A percentile compares a stretch with the other conserved stretches of the same genome.
Conservation (phyloP, 2,797 vertebrate genomes). For the Propithecus deckenii region DNA sequence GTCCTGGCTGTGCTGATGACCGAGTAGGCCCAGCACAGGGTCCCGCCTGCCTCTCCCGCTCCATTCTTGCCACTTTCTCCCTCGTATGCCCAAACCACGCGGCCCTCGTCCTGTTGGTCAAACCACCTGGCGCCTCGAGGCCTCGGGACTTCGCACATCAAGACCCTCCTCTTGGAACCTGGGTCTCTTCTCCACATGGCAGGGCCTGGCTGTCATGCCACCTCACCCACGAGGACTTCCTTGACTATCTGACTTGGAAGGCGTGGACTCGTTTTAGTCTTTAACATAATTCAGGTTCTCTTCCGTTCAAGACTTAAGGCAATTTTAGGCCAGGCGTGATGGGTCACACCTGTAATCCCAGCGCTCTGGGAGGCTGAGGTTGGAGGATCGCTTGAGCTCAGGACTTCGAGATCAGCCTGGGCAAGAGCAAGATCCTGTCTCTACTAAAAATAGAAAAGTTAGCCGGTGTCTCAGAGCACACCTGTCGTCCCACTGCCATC, state of each 20-base stretch:
- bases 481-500: no score
- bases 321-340: no score
- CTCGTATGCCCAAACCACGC: accelerated
- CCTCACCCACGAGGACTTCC: background rate
- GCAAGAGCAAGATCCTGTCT: no score
- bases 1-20: no score
- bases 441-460: no score
- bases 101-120: background rate
- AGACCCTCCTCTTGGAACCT: background rate
- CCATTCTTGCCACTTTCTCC: background rate
- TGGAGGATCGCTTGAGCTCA: no score
- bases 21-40: accelerated
- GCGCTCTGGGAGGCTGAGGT: no score
- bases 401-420: no score
- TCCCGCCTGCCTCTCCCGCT: background rate
- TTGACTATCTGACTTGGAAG: background rate
- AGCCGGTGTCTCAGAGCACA: no score
- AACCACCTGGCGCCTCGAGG: background rate
- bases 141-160: background rate
- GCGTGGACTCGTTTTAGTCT: accelerated
- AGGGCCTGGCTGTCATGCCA: background rate
- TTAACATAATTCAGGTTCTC: background rate
- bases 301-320: background rate
- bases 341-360: no score
- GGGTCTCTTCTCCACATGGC: background rate